Evolutionary conservation across 2,888 invertebrate genomes (phyloP).

Genomic region (Drosophila mulleri): DNA sequence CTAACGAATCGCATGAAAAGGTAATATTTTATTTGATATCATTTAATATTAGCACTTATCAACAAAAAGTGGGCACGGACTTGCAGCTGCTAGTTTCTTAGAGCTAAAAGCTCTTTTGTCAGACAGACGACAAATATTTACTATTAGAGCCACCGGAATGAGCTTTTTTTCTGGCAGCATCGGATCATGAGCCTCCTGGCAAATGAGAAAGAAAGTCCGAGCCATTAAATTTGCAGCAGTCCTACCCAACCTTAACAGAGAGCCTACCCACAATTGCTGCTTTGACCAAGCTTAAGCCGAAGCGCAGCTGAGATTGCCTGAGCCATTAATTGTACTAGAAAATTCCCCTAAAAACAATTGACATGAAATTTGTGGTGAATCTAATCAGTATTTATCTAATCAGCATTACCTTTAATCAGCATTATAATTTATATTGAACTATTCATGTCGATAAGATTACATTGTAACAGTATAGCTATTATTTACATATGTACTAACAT

Average conservation of each 20-base stretch:
- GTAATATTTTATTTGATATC: background rate
- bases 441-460: background rate
- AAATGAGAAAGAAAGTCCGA: too few relatives aligned
- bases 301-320: slow-evolving; percentile 49
- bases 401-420: background rate
- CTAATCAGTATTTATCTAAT: slow-evolving; percentile 9
- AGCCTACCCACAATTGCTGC: background rate
- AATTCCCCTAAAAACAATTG: background rate
- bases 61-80: slow-evolving; percentile 4
- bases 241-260: too few relatives aligned
- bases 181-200: too few relatives aligned
- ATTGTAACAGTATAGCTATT: too few relatives aligned
- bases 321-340: background rate
- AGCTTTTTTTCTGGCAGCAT: too few relatives aligned
- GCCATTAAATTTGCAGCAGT: too few relatives aligned
- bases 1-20: background rate
- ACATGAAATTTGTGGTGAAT: background rate
- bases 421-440: background rate
- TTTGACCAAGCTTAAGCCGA: slow-evolving; percentile 38
- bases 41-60: slow-evolving; percentile 28
- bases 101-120: background rate
- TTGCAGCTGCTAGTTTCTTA: background rate
- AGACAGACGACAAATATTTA: too few relatives aligned
- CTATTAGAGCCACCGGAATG: too few relatives aligned
- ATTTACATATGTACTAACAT: too few relatives aligned